Evolutionary conservation across 2,888 invertebrate genomes (phyloP), one percentile per base, ranked within the genome.

Genomic region (Drosophila mimetica): DNA sequence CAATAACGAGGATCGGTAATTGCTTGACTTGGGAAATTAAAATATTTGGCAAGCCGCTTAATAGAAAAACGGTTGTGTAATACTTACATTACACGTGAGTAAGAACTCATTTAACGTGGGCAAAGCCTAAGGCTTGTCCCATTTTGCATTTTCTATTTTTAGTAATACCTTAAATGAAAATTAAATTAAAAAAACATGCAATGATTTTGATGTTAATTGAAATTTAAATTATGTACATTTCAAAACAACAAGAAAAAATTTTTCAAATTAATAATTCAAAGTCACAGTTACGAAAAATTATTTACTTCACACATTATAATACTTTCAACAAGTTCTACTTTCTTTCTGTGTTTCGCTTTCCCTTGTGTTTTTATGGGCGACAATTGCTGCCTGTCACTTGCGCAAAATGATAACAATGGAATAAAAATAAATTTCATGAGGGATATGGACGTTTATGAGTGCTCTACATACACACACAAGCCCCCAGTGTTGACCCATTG

Each of bases 371-470:
- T 54, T 48, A 14, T 57, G 52, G 34, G 34, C 50, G 48, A 46
- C 61, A 77, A 69, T 54, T 79, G 77, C 55, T 11, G 60, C 22
- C 47, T 41, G 71, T 60, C 53, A 57, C 55, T 75, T 51, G 69
- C 41, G 47, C 50, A 52, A 77, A 71, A 63, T 52, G 57, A 67
- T 61, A 79, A 70, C 66, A 79, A 71, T 77, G 39, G 61, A 72
- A 70, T 64, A 70, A 58, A 75, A 80, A 75, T 76, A 64, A 50
- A 42, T 54, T 63, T 42, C 64, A 59, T 48, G 52, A 50, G 52
- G 37, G 57, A 44, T 57, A 59, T 37, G n/a, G 16, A 47, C 30
- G 8, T 30, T 44, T 39, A n/a, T 44, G 32, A 50, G 46, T 39
- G 25, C 7, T 39, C n/a, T 32, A 25, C 13, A 28, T 6, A 37